Conservation (phyloP, 1,140 invertebrate genomes). For the Leptopilina boulardi region DNA sequence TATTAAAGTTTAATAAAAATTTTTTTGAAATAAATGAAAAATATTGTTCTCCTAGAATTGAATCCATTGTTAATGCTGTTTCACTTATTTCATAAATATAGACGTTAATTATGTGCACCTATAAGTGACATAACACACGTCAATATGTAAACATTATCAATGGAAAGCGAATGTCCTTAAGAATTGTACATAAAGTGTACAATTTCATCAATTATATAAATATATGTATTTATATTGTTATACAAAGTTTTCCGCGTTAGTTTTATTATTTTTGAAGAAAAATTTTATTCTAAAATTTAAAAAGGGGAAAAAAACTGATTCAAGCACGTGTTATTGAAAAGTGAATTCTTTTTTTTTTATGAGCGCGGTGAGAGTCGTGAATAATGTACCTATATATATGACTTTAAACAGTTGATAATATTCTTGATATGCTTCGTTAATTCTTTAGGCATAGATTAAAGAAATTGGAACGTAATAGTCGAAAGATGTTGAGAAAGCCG, state of each 20-base stretch:
- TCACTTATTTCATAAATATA: too few species aligned
- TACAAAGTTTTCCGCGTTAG: too few species aligned
- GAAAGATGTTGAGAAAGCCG: conserved; percentile 61
- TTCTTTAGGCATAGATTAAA: conserved; percentile 2
- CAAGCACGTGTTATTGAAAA: background rate
- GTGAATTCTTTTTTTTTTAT: background rate
- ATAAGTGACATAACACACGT: background rate
- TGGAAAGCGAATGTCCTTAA: conserved; percentile 21
- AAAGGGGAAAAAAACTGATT: too few species aligned
- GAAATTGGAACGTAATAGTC: conserved; percentile 24
- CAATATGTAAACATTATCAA: background rate
- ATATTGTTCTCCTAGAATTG: too few species aligned
- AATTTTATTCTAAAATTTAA: too few species aligned
- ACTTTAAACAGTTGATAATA: conserved; percentile 29
- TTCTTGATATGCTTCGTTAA: conserved; percentile 29
- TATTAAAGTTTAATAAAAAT: too few species aligned
- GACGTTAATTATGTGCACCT: background rate
- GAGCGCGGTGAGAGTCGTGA: background rate
- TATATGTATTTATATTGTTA: background rate
- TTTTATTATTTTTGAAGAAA: too few species aligned
- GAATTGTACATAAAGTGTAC: background rate
- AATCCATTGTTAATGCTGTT: too few species aligned
- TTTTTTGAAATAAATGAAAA: too few species aligned
- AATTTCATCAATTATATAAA: conserved; percentile 4
- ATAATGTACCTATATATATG: conserved; percentile 19